Conservation (phyloP, 2,888 invertebrate genomes). For the Choristoneura rosaceana region DNA sequence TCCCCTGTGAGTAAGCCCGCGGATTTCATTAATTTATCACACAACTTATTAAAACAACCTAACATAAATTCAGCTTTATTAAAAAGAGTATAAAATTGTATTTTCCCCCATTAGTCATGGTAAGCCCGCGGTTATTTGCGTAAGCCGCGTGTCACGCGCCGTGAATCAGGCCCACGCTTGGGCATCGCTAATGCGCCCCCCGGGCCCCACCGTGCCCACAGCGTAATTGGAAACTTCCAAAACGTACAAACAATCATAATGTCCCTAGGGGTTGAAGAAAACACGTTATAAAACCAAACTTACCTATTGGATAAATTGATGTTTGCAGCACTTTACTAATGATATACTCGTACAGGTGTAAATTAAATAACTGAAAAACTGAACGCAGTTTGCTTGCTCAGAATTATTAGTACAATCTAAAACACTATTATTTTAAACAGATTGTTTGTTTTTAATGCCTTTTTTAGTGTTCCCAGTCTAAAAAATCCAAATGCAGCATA, state of each 20-base stretch:
- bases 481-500: too few relatives aligned
- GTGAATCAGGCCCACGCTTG: not conserved
- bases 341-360: too few relatives aligned
- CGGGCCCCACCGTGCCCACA: not conserved
- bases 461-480: too few relatives aligned
- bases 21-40: not conserved
- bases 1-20: not conserved
- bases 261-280: too few relatives aligned
- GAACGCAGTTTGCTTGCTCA: too few relatives aligned
- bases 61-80: not conserved
- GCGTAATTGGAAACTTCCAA: constrained; percentile 21
- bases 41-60: not conserved
- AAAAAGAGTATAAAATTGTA: constrained; percentile 9
- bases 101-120: constrained; percentile 6
- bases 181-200: constrained; percentile 6
- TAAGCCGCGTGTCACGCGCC: not conserved
- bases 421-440: too few relatives aligned
- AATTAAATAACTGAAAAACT: too few relatives aligned
- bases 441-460: too few relatives aligned
- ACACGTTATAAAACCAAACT: too few relatives aligned
- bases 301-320: too few relatives aligned
- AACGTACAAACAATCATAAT: not conserved
- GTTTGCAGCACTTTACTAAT: too few relatives aligned
- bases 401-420: too few relatives aligned
- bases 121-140: constrained; percentile 3